Evolutionary conservation across 2,113 vertebrate genomes (phyloP).

Genomic region (Talpa occidentalis): DNA sequence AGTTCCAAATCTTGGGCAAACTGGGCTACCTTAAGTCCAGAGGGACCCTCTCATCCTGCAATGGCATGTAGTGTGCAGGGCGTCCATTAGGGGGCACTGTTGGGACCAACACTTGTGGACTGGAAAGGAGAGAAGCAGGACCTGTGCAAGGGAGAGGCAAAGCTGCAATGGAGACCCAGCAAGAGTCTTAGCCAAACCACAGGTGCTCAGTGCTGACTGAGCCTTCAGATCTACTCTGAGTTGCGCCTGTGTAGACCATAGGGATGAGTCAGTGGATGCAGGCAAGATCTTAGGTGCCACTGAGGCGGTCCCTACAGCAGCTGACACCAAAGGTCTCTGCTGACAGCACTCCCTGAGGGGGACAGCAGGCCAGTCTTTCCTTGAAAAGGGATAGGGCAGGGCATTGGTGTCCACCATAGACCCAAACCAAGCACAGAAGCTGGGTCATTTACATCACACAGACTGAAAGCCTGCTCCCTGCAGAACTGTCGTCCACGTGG

Average conservation of each 20-base stretch:
- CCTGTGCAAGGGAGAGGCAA: background rate
- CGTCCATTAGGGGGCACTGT: background rate
- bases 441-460: background rate
- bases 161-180: background rate
- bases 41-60: background rate
- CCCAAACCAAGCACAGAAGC: background rate
- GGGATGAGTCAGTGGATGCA: background rate
- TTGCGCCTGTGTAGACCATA: accelerated
- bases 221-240: background rate
- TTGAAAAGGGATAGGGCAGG: background rate
- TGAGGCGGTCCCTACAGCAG: background rate
- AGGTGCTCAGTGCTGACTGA: background rate
- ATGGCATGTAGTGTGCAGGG: background rate
- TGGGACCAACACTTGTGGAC: too few relatives aligned
- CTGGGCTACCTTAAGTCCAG: background rate
- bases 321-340: background rate
- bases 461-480: background rate
- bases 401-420: background rate
- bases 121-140: background rate
- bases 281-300: accelerated
- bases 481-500: background rate
- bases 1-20: background rate
- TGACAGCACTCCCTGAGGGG: too few relatives aligned
- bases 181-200: background rate
- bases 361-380: background rate